A percentile compares a stretch with the other conserved stretches of the same genome.
These are phyloP conservation scores for Imbricaverruca yamaguchii DNA, from an alignment of 2,888 invertebrate genomes.

Conservation along the genomic window DNA sequence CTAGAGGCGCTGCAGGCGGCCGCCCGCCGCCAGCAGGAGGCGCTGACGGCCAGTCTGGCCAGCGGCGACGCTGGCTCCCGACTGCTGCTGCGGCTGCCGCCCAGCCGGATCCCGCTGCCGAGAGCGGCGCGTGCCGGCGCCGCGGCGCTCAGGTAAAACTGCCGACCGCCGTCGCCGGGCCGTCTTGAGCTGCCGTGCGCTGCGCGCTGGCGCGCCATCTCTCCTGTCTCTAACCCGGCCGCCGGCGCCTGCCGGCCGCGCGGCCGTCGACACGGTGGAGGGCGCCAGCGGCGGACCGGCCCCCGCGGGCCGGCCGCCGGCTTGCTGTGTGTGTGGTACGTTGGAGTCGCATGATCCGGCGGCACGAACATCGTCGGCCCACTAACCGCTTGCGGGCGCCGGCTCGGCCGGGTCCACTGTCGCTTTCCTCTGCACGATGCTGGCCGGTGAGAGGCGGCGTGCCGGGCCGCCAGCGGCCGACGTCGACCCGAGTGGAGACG, in stretches of 20 bases:
- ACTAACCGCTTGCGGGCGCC: background rate
- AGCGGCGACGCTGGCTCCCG: conserved; percentile 7
- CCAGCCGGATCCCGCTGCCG: conserved; percentile 28
- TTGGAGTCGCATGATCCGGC: no score
- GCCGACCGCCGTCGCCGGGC: background rate
- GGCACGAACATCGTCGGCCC: background rate
- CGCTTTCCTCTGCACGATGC: background rate
- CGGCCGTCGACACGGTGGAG: background rate
- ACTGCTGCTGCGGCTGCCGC: conserved; percentile 22
- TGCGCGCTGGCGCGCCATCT: background rate
- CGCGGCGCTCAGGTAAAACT: background rate
- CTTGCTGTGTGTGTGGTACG: no score
- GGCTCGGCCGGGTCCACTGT: background rate
- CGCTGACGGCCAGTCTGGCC: conserved; percentile 35
- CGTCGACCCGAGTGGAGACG: background rate
- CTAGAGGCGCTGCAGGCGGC: conserved; percentile 69
- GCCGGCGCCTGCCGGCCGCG: background rate
- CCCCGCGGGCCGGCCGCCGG: no score
- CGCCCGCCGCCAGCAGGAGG: conserved; percentile 53
- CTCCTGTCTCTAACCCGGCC: background rate
- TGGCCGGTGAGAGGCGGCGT: no score
- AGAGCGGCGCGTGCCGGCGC: conserved; percentile 11
- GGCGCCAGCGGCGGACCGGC: no score
- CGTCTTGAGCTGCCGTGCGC: background rate
- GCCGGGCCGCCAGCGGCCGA: background rate